Evolutionary conservation across 2,888 invertebrate species (phyloP).

Genomic region (Ornithoptera priamus): DNA sequence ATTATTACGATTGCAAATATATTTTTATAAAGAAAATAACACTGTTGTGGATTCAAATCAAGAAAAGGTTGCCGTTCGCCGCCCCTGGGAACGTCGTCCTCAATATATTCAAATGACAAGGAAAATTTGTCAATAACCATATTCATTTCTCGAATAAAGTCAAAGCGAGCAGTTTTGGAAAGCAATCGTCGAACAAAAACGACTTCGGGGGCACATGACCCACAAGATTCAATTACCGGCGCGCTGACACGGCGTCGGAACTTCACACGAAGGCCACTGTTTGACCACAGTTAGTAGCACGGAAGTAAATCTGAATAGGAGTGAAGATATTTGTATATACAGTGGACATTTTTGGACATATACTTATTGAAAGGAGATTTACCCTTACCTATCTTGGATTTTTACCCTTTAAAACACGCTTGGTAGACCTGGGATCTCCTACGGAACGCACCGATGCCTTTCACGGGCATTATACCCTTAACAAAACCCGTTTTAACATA

Average conservation of each 20-base stretch:
- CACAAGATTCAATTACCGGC: conserved; percentile 64
- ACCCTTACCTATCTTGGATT: too few relatives aligned
- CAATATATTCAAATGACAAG: conserved; percentile 29
- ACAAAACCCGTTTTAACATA: background rate
- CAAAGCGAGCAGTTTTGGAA: conserved; percentile 43
- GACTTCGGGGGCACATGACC: conserved; percentile 43
- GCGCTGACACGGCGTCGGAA: conserved; percentile 61
- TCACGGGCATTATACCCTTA: background rate
- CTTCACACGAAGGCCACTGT: conserved; percentile 46
- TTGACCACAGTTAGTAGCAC: conserved; percentile 25
- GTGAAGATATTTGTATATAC: background rate
- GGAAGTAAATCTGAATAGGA: conserved; percentile 14
- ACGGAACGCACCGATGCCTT: too few relatives aligned
- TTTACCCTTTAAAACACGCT: too few relatives aligned
- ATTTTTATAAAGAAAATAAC: conserved; percentile 9
- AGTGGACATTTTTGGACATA: too few relatives aligned
- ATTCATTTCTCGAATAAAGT: conserved; percentile 36
- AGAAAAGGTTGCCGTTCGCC: conserved; percentile 21
- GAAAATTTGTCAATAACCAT: conserved; percentile 35
- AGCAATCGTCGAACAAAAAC: conserved; percentile 43
- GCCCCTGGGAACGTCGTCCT: conserved; percentile 16
- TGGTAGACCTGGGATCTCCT: background rate
- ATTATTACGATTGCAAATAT: conserved; percentile 12
- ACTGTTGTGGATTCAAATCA: conserved; percentile 17
- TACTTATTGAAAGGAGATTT: too few relatives aligned